phyloP scores from a whole-genome alignment of 2,113 vertebrate species.

The Indri indri region DNA sequence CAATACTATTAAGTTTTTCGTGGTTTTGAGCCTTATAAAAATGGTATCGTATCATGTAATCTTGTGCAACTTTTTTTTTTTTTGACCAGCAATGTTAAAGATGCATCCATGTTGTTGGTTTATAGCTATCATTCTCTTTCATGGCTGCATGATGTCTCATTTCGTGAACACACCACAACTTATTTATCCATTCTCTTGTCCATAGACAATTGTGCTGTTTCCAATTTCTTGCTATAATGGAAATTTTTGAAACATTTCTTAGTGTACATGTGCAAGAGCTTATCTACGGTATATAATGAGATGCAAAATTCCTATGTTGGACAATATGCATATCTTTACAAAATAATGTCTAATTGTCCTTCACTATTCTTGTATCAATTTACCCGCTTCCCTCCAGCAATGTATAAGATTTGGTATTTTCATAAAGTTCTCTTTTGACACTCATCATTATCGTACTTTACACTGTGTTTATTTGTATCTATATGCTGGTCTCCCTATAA shows the following conservation, averaged over 20 bases:
- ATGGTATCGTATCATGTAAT: not conserved
- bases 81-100: not conserved
- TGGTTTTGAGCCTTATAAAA: not conserved
- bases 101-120: not conserved
- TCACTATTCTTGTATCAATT: not conserved
- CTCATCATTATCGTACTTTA: not conserved
- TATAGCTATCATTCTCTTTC: not conserved
- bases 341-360: not conserved
- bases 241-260: constrained; percentile 1
- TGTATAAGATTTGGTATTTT: not conserved
- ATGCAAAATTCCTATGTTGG: not conserved
- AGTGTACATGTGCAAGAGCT: not conserved
- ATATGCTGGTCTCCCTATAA: not conserved
- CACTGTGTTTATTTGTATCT: not conserved
- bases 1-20: not conserved
- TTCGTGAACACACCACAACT: not conserved
- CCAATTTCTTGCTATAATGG: not conserved
- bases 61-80: not conserved
- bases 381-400: not conserved
- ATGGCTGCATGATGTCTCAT: not conserved
- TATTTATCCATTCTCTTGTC: not conserved
- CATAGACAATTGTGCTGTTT: not conserved
- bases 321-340: not conserved
- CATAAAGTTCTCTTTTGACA: not conserved
- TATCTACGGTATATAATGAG: not conserved